Base-by-base conservation (phyloP, 2,113 vertebrate species). In the Rhinogobius similis region DNA sequence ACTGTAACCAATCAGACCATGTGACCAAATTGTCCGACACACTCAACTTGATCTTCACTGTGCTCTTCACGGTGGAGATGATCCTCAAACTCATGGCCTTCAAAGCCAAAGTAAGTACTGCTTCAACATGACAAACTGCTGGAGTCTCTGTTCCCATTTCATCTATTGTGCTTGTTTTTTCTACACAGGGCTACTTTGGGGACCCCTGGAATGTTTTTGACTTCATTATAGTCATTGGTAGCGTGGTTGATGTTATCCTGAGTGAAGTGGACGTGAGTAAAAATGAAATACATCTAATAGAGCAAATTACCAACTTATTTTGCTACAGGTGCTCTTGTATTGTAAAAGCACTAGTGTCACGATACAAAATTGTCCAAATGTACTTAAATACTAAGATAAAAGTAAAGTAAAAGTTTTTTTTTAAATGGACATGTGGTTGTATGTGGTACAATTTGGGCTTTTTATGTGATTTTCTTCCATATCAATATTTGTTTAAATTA, bases 131-230 rank as follows among this genome's bases (percentile, higher is more conserved):
- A 55, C 23, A 26, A 55, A 13, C 11, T 26, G 23, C 12, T 24
- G 11, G 21, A 53, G 10, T 9, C 21, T 24, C 52, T 0, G 41
- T 32, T 63, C 43, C 29, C 18, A 1, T 26, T 21, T 7, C 9
- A 4, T 70, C 58, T 36, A 23, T 1, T 24, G 5, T 41, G n/a
- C 12, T 12, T 13, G 21, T 36, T 50, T 7, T 50, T 14, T 67
- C 9, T 75, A 13, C 55, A 13, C 89, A 99, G 98, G 98, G 97
- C 70, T 99, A 99, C 82, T 99, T 99, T 0, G 97, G 97, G 75
- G 98, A 99, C 81, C 97, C 97, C n/a, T 99, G 98, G 98, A 99
- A 99, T 0, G 98, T 99, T 72, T 99, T 99, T 66, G 97, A 99
- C 86, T 99, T 99, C 88, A 90, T 99, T 27, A 98, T 99, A 2